phyloP scores from a whole-genome alignment of 2,113 vertebrate genomes.

The Myrmecophaga tridactyla region DNA sequence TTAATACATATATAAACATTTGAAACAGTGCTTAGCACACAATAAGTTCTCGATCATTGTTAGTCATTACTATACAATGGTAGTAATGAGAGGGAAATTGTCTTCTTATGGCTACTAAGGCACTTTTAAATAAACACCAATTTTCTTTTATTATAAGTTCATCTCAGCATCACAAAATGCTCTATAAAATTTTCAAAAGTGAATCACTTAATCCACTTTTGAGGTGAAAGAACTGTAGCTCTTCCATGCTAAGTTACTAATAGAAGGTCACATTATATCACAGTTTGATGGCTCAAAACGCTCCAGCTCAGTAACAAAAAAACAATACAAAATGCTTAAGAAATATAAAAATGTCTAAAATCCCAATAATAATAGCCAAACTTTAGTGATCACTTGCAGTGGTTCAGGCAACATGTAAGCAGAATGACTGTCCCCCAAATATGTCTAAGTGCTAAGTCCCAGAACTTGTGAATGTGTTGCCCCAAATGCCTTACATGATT shows the following conservation, averaged over 20 bases:
- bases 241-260: neutral
- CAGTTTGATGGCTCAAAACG: neutral
- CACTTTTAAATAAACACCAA: neutral
- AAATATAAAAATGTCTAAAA: neutral
- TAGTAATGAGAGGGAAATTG: neutral
- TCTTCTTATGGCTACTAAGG: neutral
- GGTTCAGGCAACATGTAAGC: neutral
- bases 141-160: neutral
- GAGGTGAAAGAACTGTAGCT: neutral
- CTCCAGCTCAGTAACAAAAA: neutral
- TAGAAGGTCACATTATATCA: neutral
- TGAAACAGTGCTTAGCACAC: neutral
- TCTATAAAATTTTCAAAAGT: slow-evolving; percentile 16
- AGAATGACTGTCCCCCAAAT: neutral
- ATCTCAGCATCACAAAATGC: neutral
- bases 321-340: neutral
- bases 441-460: neutral
- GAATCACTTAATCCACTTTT: neutral
- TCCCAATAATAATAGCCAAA: neutral
- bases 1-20: neutral
- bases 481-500: neutral
- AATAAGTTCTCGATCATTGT: neutral
- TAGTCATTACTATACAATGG: neutral
- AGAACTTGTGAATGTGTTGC: neutral
- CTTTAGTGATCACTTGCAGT: neutral